A percentile compares a stretch with the other conserved stretches of the same genome.
Conservation (phyloP, 1,140 invertebrate species). For the Maconellicoccus hirsutus region DNA sequence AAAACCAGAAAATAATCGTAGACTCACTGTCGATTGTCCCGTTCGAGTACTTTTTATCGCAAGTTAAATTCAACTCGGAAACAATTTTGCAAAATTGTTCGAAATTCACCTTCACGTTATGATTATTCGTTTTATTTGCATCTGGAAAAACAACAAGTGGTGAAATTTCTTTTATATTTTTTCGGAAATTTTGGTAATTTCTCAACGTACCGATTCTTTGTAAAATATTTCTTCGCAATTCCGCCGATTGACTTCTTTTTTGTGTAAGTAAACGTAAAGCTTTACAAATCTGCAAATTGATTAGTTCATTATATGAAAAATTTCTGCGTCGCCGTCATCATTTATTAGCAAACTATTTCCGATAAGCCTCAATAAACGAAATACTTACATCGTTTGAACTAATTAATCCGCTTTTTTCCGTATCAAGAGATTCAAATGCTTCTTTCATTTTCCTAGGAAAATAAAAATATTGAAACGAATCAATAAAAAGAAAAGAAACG, state of each 20-base stretch:
- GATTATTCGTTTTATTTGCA: background rate
- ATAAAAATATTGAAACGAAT: background rate
- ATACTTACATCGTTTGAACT: constrained; percentile 47
- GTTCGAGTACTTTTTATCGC: constrained; percentile 37
- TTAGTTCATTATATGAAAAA: too few species aligned
- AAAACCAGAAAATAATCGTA: background rate
- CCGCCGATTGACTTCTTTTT: constrained; percentile 1
- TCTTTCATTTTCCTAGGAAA: constrained; percentile 23
- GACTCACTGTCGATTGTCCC: constrained; percentile 33
- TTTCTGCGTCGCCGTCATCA: too few species aligned
- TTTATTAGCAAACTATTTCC: too few species aligned
- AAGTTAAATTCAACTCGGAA: constrained; percentile 37
- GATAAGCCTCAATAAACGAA: too few species aligned
- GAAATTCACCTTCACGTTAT: constrained; percentile 39
- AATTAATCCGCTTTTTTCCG: constrained; percentile 42
- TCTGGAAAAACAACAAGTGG: background rate
- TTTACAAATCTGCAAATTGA: background rate
- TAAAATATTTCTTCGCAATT: background rate
- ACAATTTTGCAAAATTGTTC: constrained; percentile 55
- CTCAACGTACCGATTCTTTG: constrained; percentile 13
- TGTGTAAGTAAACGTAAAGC: background rate
- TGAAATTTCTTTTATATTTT: too few species aligned
- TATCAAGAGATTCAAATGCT: constrained; percentile 48
- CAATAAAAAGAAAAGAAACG: too few species aligned
- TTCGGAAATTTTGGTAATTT: too few species aligned